Percentiles rank a stretch among this genome's conserved stretches.
phyloP scores from a whole-genome alignment of 2,888 invertebrate genomes.

The Watsonalla cultraria region DNA sequence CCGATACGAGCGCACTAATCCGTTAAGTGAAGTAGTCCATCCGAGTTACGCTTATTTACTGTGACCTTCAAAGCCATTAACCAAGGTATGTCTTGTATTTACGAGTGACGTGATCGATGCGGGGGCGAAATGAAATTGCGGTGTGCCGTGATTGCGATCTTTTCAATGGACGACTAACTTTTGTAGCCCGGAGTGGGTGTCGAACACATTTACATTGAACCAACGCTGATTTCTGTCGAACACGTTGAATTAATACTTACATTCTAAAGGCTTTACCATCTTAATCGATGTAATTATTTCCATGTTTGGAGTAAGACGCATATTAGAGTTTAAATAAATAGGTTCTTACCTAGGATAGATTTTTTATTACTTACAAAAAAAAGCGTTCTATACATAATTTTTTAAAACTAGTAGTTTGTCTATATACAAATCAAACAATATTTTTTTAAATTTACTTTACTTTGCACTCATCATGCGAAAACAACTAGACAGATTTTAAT shows the following conservation, averaged over 20 bases:
- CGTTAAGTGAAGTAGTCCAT: not conserved
- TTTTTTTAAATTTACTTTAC: too few relatives aligned
- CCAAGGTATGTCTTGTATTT: constrained; percentile 27
- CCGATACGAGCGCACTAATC: not conserved
- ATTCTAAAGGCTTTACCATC: too few relatives aligned
- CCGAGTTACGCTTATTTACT: constrained; percentile 17
- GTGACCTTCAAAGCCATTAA: constrained; percentile 33
- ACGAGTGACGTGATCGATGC: constrained; percentile 52
- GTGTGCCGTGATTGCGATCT: constrained; percentile 52
- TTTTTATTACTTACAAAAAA: too few relatives aligned
- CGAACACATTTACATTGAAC: constrained; percentile 25
- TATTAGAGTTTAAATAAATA: too few relatives aligned
- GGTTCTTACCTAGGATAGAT: too few relatives aligned
- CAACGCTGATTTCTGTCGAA: constrained; percentile 7
- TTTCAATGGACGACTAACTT: constrained; percentile 54
- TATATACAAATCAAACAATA: too few relatives aligned
- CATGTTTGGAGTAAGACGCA: too few relatives aligned
- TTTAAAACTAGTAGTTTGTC: too few relatives aligned
- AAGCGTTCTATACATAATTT: too few relatives aligned
- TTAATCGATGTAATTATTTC: too few relatives aligned
- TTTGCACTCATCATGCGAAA: too few relatives aligned
- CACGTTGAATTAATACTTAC: not conserved
- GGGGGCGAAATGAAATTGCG: constrained; percentile 68
- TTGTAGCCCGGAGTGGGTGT: constrained; percentile 43
- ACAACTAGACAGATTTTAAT: too few relatives aligned